Evolutionary conservation across 2,797 vertebrate species (phyloP).

Genomic region (Pithecia hirsuta): DNA sequence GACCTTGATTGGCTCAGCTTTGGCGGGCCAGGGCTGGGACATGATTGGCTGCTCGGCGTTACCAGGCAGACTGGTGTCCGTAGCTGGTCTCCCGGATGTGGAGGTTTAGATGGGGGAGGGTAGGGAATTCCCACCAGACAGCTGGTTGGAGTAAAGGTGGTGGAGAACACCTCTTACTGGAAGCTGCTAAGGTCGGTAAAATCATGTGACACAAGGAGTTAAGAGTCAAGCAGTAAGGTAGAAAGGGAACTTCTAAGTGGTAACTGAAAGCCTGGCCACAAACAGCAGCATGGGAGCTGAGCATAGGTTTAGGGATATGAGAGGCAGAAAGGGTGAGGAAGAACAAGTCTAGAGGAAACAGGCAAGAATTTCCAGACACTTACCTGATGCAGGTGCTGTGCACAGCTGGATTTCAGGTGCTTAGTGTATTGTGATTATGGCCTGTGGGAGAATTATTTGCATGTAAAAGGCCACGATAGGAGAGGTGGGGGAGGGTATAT

Average conservation of each 20-base stretch:
- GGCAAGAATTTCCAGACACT: neutral
- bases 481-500: neutral
- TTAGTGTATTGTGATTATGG: neutral
- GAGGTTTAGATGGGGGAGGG: too few relatives aligned
- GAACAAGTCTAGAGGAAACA: neutral
- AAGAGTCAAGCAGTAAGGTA: neutral
- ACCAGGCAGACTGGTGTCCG: too few relatives aligned
- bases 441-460: constrained; percentile 34
- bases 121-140: too few relatives aligned
- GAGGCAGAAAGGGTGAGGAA: neutral
- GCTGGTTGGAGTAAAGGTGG: neutral
- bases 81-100: too few relatives aligned
- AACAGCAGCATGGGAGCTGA: neutral
- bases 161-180: neutral
- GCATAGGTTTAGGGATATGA: neutral
- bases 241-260: neutral
- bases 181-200: constrained; percentile 16
- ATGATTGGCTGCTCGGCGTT: too few relatives aligned
- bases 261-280: neutral
- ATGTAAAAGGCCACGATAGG: neutral
- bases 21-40: too few relatives aligned
- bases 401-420: neutral
- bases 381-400: neutral
- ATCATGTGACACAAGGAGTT: neutral
- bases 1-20: too few relatives aligned